phyloP scores from a whole-genome alignment of 2,888 invertebrate genomes.

The Hydrotaea cyrtoneurina region DNA sequence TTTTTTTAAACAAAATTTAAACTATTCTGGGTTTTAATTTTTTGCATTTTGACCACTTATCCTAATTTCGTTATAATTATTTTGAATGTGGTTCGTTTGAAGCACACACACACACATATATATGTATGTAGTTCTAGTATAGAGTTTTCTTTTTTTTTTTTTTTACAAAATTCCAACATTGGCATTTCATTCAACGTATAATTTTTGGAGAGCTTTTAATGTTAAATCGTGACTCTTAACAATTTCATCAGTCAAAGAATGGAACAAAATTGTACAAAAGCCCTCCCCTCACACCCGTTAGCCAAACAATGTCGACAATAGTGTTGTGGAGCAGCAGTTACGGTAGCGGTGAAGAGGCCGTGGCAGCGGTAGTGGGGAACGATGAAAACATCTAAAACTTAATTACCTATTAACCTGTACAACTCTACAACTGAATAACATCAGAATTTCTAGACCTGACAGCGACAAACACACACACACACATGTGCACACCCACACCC shows the following conservation, averaged over 20 bases:
- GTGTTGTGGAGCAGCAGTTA: background rate
- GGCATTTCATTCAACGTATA: no score
- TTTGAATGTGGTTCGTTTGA: constrained; percentile 4
- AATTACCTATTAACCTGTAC: constrained; percentile 66
- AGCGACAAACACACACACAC: no score
- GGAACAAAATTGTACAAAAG: constrained; percentile 40
- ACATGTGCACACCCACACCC: no score
- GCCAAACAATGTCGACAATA: no score
- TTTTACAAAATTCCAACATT: no score
- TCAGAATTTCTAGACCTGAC: background rate
- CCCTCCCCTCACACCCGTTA: no score
- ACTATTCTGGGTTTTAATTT: background rate
- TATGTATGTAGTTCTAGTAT: no score
- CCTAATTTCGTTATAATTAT: constrained; percentile 3
- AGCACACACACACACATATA: no score
- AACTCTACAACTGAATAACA: constrained; percentile 6
- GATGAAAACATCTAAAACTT: constrained; percentile 58
- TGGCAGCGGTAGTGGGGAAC: background rate
- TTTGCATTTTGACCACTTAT: background rate
- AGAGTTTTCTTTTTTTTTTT: no score
- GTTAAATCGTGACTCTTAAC: constrained; percentile 59
- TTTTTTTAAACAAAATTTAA: background rate
- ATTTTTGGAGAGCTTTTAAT: no score
- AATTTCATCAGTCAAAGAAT: constrained; percentile 54
- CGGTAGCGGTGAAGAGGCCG: background rate